Conservation (phyloP, 2,888 invertebrate genomes). For the Pemphredon lugubris region DNA sequence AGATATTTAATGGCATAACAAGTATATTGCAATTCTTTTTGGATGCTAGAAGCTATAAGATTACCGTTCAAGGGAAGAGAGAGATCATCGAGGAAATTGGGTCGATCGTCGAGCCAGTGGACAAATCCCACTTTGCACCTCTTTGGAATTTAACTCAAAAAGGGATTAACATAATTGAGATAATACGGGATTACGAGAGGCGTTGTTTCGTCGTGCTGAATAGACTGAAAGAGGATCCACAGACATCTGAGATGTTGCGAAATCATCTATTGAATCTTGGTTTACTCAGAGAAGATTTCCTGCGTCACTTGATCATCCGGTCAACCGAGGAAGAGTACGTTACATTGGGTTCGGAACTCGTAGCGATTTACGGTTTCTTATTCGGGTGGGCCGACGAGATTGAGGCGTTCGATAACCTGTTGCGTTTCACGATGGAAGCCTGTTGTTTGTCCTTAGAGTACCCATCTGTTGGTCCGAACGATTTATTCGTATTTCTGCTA, state of each 20-base stretch:
- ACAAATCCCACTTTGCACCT: constrained; percentile 61
- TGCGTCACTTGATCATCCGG: constrained; percentile 69
- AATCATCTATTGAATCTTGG: constrained; percentile 36
- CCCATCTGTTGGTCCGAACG: constrained; percentile 50
- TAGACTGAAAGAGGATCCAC: constrained; percentile 43
- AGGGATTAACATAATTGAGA: constrained; percentile 45
- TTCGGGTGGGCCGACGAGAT: constrained; percentile 63
- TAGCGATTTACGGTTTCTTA: constrained; percentile 44
- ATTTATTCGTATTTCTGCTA: constrained; percentile 67
- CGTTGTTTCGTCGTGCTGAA: constrained; percentile 62
- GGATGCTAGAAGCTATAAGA: neutral
- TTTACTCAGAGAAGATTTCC: constrained; percentile 61
- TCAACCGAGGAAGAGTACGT: constrained; percentile 68
- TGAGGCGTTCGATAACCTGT: constrained; percentile 64
- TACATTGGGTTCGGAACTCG: constrained; percentile 53
- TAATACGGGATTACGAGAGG: constrained; percentile 70
- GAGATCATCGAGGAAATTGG: constrained; percentile 51
- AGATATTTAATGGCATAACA: constrained; percentile 51
- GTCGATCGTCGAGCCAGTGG: constrained; percentile 65
- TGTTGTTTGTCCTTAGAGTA: constrained; percentile 68
- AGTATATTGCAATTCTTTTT: constrained; percentile 56
- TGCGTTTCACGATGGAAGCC: constrained; percentile 68
- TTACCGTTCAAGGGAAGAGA: constrained; percentile 13
- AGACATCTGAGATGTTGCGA: constrained; percentile 36
- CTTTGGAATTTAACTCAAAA: constrained; percentile 37